Evolutionary conservation across 2,888 invertebrate genomes (phyloP).

Genomic region (Strigamia transsilvanica): DNA sequence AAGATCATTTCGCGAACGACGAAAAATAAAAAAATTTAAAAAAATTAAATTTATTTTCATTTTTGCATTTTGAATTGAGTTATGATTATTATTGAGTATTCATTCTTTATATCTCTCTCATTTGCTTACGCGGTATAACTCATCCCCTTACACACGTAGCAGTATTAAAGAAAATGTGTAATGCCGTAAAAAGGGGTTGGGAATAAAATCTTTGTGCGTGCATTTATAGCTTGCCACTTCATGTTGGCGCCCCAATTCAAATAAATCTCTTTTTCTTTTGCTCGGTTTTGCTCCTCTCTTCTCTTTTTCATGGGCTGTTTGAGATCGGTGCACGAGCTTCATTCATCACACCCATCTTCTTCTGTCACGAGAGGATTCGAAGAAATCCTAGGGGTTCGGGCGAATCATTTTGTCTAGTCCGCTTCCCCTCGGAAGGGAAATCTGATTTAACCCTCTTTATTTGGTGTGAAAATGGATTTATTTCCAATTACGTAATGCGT

Average conservation of each 20-base stretch:
- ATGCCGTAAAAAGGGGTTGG: slow-evolving; percentile 5
- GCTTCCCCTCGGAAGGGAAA: background rate
- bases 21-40: too few species aligned
- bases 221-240: slow-evolving; percentile 46
- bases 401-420: background rate
- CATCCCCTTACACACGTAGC: too few species aligned
- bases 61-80: too few species aligned
- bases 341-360: slow-evolving; percentile 36
- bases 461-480: slow-evolving; percentile 28
- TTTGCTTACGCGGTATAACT: too few species aligned
- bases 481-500: slow-evolving; percentile 10
- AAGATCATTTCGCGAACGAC: too few species aligned
- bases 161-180: background rate
- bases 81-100: too few species aligned
- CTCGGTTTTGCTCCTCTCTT: background rate
- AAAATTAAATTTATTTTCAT: too few species aligned
- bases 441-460: slow-evolving; percentile 23
- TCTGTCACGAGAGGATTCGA: slow-evolving; percentile 38
- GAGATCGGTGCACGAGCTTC: slow-evolving; percentile 16
- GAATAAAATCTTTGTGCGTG: slow-evolving; percentile 32
- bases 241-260: slow-evolving; percentile 41
- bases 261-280: slow-evolving; percentile 19
- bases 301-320: slow-evolving; percentile 29
- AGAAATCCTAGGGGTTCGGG: slow-evolving; percentile 24
- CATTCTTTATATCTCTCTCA: too few species aligned